Percentiles rank a stretch among this genome's conserved stretches.
phyloP scores from a whole-genome alignment of 2,888 invertebrate genomes.

The Drosophila picticornis region DNA sequence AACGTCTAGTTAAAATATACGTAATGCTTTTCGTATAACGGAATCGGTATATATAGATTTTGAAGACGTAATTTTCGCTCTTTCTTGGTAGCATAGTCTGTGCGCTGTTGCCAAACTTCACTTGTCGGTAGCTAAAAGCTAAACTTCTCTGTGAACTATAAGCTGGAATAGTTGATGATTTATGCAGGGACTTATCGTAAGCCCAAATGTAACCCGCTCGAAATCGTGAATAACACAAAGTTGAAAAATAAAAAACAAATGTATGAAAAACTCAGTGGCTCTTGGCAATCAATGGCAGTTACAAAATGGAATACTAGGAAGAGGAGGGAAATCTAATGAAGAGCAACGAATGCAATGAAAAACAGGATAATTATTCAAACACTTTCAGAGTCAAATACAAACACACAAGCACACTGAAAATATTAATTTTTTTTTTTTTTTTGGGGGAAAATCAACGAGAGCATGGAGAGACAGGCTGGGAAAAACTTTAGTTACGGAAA shows the following conservation, averaged over 20 bases:
- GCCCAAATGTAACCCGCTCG: neutral
- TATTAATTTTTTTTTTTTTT: neutral
- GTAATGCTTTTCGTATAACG: too few relatives aligned
- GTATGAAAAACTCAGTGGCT: conserved; percentile 37
- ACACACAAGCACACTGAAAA: conserved; percentile 13
- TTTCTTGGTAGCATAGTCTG: neutral
- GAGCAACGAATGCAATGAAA: conserved; percentile 31
- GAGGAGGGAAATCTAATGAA: conserved; percentile 7
- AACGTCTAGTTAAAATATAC: neutral
- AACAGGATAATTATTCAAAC: conserved; percentile 75
- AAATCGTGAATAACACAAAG: conserved; percentile 19
- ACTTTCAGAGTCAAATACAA: conserved; percentile 66
- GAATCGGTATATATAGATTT: neutral
- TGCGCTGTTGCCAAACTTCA: conserved; percentile 30
- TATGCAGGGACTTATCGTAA: conserved; percentile 39
- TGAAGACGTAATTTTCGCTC: neutral
- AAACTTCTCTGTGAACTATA: conserved; percentile 20
- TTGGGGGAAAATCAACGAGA: conserved; percentile 33
- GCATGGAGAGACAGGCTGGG: conserved; percentile 30
- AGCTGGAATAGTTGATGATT: conserved; percentile 31
- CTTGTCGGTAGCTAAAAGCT: conserved; percentile 1
- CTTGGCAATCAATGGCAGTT: conserved; percentile 28
- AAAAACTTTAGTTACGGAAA: conserved; percentile 65
- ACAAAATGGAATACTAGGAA: conserved; percentile 29
- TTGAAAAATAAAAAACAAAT: conserved; percentile 14